Evolutionary conservation across 2,113 vertebrate species (phyloP).

Genomic region (Nanger granti): DNA sequence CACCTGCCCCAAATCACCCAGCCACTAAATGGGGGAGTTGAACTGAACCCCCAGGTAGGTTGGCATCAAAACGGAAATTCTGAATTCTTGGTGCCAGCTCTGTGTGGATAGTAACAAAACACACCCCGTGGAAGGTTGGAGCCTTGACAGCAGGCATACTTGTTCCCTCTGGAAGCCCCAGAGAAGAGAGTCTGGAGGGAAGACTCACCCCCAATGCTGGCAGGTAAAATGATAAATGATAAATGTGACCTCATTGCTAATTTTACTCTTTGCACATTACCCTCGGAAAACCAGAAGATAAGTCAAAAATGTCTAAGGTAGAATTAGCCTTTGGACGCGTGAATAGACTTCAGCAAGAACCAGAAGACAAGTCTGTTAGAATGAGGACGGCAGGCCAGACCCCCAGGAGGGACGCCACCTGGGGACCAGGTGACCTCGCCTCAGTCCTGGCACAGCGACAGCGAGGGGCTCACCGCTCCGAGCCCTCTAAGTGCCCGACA

Average conservation of each 20-base stretch:
- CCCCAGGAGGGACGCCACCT: accelerated
- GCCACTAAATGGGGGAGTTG: background rate
- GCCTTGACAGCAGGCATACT: accelerated
- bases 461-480: accelerated
- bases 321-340: background rate
- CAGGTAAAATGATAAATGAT: accelerated
- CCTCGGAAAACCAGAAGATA: background rate
- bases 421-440: accelerated
- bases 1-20: background rate
- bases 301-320: background rate
- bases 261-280: background rate
- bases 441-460: accelerated
- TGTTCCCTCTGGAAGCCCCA: too few species aligned
- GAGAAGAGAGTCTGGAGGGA: background rate
- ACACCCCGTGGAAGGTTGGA: accelerated
- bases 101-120: background rate
- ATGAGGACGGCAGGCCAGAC: accelerated
- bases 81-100: background rate
- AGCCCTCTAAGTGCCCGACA: background rate
- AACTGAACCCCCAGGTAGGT: background rate
- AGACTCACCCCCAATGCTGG: accelerated
- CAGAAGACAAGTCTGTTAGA: background rate
- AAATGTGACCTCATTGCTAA: too few species aligned
- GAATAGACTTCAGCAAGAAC: background rate
- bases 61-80: background rate